Evolutionary conservation across 2,113 vertebrate species (phyloP).

Genomic region (Aramus guarauna): DNA sequence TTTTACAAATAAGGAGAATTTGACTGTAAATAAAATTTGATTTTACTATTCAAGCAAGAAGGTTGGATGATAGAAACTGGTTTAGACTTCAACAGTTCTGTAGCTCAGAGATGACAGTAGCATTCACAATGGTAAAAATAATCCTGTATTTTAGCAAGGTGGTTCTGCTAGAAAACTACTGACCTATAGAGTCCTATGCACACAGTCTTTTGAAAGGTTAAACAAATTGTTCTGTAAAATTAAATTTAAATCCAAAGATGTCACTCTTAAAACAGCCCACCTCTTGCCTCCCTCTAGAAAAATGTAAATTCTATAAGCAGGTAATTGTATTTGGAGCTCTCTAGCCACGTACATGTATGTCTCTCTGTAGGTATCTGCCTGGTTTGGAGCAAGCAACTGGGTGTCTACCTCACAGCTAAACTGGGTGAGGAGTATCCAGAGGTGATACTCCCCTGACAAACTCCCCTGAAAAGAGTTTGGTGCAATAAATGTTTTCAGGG

Average conservation of each 20-base stretch:
- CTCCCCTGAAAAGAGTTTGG: neutral
- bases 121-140: neutral
- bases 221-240: neutral
- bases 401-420: neutral
- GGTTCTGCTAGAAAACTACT: neutral
- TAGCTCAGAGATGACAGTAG: neutral
- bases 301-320: neutral
- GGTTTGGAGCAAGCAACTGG: neutral
- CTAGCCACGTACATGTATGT: accelerated
- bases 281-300: neutral
- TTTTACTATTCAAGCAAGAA: neutral
- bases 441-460: neutral
- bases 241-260: neutral
- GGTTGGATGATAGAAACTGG: neutral
- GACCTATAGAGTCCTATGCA: neutral
- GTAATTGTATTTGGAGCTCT: accelerated
- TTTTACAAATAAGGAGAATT: neutral
- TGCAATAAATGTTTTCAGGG: neutral
- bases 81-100: neutral
- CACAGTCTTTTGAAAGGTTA: neutral
- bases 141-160: neutral
- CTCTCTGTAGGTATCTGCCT: neutral
- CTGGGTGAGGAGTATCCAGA: neutral
- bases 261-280: neutral
- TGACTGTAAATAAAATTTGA: neutral